These are phyloP conservation scores for Sorex fumeus DNA, from an alignment of 2,113 vertebrate species.

Conservation along the genomic window DNA sequence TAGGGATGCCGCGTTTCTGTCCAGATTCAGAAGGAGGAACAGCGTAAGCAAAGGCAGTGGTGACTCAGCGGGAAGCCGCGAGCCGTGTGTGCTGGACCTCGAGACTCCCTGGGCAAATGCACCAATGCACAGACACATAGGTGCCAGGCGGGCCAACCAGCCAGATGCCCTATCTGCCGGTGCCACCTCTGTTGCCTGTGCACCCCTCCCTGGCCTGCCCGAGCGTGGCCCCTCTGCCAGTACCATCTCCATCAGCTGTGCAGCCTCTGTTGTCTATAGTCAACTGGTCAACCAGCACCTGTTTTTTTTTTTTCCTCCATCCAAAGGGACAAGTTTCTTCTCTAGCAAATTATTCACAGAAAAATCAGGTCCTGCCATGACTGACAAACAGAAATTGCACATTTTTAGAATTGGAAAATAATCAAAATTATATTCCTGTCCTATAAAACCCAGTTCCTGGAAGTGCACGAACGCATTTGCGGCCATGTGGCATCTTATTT, in stretches of 20 bases:
- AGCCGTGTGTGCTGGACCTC: no score
- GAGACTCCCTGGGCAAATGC: no score
- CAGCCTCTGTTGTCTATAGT: constrained; percentile 78
- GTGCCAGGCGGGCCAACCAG: no score
- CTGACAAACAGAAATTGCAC: constrained; percentile 27
- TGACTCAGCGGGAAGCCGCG: not conserved
- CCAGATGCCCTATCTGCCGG: no score
- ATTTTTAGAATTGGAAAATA: constrained; percentile 70
- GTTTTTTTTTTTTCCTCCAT: constrained; percentile 72
- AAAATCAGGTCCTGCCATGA: constrained; percentile 59
- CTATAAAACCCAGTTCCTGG: no score
- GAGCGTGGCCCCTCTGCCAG: no score
- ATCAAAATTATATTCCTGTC: constrained; percentile 17
- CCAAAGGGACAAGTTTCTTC: constrained; percentile 80
- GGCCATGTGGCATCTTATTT: no score
- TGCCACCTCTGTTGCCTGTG: no score
- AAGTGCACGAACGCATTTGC: no score
- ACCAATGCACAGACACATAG: no score
- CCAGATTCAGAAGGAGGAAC: not conserved
- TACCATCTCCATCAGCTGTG: constrained; percentile 49
- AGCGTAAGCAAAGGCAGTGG: not conserved
- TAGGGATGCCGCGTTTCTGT: no score
- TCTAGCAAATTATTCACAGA: constrained; percentile 78
- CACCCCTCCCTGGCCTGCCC: no score
- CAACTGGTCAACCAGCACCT: constrained; percentile 88